These are phyloP conservation scores for Pegoplata infirma DNA, from an alignment of 2,888 invertebrate species.

Conservation along the genomic window DNA sequence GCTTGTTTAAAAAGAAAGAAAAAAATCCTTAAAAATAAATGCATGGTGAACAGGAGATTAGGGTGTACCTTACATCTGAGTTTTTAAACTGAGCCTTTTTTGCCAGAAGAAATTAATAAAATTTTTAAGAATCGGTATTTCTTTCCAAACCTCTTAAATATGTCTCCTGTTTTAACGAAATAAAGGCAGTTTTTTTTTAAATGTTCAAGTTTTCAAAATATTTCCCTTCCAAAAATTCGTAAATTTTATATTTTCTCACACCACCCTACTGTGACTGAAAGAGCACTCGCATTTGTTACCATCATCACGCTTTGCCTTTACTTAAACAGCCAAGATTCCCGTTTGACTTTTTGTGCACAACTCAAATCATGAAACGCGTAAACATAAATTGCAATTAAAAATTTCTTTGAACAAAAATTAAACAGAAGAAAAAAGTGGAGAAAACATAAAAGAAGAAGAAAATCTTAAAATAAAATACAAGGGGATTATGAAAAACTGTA, in stretches of 20 bases:
- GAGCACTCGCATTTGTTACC: conserved; percentile 15
- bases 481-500: neutral
- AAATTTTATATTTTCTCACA: no score
- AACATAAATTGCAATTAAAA: conserved; percentile 53
- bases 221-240: no score
- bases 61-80: no score
- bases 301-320: conserved; percentile 6
- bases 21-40: conserved; percentile 26
- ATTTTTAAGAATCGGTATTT: no score
- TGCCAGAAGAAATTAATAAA: no score
- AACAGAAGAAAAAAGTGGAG: neutral
- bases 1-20: neutral
- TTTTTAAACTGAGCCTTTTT: no score
- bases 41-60: conserved; percentile 11
- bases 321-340: neutral
- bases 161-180: no score
- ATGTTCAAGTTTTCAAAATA: no score
- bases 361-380: neutral
- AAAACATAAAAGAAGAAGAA: neutral
- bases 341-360: conserved; percentile 23
- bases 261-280: no score
- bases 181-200: no score
- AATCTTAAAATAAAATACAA: neutral
- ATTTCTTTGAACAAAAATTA: neutral
- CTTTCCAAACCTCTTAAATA: no score